A percentile compares a stretch with the other conserved stretches of the same genome.
Evolutionary conservation across 2,113 vertebrate genomes (phyloP).

Genomic region (Oryzias melastigma): DNA sequence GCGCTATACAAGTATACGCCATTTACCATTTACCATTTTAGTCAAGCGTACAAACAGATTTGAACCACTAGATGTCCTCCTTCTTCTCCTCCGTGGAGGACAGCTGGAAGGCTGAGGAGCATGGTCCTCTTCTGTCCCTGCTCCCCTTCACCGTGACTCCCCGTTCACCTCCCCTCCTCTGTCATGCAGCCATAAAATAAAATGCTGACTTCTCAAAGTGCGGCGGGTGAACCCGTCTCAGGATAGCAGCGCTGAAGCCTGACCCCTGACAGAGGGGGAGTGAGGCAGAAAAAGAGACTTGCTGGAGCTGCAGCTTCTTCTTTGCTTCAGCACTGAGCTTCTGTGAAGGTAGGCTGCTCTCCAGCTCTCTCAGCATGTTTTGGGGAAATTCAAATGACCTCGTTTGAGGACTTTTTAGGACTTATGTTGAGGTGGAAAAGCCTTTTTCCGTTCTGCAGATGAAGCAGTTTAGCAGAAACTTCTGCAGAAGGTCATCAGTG

Average conservation of each 20-base stretch:
- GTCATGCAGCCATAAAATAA: constrained; percentile 60
- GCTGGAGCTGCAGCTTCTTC: constrained; percentile 57
- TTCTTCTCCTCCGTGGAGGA: background rate
- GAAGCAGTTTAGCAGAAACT: constrained; percentile 4
- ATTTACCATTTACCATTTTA: background rate
- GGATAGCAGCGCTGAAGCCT: constrained; percentile 52
- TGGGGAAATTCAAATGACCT: constrained; percentile 1
- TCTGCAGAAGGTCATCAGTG: background rate
- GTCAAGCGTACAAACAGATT: background rate
- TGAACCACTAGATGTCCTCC: constrained; percentile 53
- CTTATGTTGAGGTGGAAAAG: background rate
- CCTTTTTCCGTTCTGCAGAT: constrained; percentile 22
- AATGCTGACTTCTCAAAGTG: constrained; percentile 70
- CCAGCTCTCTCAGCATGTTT: constrained; percentile 3
- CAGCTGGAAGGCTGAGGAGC: constrained; percentile 28
- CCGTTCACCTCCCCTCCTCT: background rate
- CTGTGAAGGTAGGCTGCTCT: constrained; percentile 70
- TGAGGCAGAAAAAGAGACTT: constrained; percentile 25
- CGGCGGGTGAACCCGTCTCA: constrained; percentile 51
- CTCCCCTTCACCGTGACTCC: background rate
- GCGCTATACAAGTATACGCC: too few relatives aligned
- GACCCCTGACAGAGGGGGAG: constrained; percentile 23
- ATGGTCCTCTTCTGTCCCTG: constrained; percentile 17
- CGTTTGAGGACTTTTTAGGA: too few relatives aligned
- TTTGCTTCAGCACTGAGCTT: constrained; percentile 65